These are phyloP conservation scores for Nerophis ophidion DNA, from an alignment of 2,113 vertebrate species.

Conservation along the genomic window DNA sequence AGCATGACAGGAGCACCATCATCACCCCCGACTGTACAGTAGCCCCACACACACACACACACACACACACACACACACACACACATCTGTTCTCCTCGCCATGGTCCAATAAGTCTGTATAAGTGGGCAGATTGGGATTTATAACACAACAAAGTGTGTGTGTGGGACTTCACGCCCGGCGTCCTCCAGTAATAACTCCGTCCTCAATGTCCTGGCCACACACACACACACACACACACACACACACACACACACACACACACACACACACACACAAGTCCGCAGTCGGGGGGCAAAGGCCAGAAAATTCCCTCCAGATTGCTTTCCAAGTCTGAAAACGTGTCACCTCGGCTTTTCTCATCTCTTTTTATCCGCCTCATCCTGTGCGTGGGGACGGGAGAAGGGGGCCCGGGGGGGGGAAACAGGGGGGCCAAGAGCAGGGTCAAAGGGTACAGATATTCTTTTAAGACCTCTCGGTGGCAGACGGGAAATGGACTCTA, in stretches of 20 bases:
- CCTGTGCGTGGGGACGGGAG: conserved; percentile 42
- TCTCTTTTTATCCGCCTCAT: conserved; percentile 62
- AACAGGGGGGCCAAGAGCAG: too few species aligned
- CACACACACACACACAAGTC: conserved; percentile 54
- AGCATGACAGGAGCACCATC: conserved; percentile 70
- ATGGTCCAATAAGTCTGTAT: conserved; percentile 51
- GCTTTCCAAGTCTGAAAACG: conserved; percentile 83
- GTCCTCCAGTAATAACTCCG: conserved; percentile 82
- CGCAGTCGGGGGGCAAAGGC: conserved; percentile 80
- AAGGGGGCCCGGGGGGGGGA: conserved; percentile 62
- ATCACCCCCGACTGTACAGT: conserved; percentile 32
- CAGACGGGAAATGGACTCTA: conserved; percentile 30
- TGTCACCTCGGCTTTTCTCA: conserved; percentile 70
- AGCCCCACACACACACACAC: neutral
- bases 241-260: conserved; percentile 11
- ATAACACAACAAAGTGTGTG: conserved; percentile 41
- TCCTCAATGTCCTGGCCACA: conserved; percentile 70
- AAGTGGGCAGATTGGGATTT: conserved; percentile 56
- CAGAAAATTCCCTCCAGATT: conserved; percentile 92
- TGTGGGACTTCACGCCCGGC: conserved; percentile 78
- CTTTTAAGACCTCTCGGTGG: conserved; percentile 31
- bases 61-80: conserved; percentile 9
- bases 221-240: too few species aligned
- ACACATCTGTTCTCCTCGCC: conserved; percentile 19
- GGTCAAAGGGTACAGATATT: conserved; percentile 65